A percentile compares a stretch with the other conserved stretches of the same genome.
These are phyloP conservation scores for Hypercompe scribonia DNA, from an alignment of 2,888 invertebrate species.

Conservation along the genomic window DNA sequence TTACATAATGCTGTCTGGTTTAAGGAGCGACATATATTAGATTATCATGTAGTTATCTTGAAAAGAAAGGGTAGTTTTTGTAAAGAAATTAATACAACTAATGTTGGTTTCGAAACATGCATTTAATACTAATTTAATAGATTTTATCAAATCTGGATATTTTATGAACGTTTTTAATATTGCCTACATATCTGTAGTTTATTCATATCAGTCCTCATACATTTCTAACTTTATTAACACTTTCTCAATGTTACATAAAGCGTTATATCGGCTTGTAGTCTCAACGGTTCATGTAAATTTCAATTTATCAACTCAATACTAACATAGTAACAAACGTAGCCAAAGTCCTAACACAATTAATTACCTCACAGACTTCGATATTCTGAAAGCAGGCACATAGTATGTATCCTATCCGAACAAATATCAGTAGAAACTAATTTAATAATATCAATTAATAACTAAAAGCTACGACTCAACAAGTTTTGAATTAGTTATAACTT, in stretches of 20 bases:
- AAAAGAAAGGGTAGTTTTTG: too few relatives aligned
- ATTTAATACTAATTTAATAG: too few relatives aligned
- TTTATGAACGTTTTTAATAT: not conserved
- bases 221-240: too few relatives aligned
- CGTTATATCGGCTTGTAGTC: not conserved
- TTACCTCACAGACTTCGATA: constrained; percentile 26
- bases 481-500: constrained; percentile 46
- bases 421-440: constrained; percentile 29
- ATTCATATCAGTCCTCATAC: too few relatives aligned
- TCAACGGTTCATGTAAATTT: not conserved
- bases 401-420: constrained; percentile 39
- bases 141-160: too few relatives aligned
- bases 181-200: not conserved
- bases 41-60: too few relatives aligned
- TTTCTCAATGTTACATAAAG: not conserved
- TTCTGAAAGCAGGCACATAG: constrained; percentile 25
- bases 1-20: too few relatives aligned
- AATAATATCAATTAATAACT: constrained; percentile 16
- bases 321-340: not conserved
- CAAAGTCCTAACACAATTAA: constrained; percentile 23
- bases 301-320: not conserved
- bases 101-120: too few relatives aligned
- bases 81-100: too few relatives aligned
- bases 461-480: constrained; percentile 24
- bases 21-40: too few relatives aligned